Conservation (phyloP, 2,888 invertebrate species). For the Rotaria magnacalcarata region DNA sequence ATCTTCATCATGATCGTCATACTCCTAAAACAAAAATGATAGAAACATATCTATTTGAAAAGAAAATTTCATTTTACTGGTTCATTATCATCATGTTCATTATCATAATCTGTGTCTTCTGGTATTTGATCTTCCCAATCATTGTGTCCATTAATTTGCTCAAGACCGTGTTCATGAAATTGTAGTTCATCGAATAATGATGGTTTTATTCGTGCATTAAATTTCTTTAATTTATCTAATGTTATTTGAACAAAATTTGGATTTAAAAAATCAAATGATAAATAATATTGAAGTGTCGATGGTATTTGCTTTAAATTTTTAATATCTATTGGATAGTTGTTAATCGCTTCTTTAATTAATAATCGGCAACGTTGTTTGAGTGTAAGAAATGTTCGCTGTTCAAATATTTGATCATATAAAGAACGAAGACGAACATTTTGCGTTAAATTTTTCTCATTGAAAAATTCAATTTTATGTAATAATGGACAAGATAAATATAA, state of each 20-base stretch:
- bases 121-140: constrained; percentile 15
- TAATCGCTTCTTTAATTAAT: background rate
- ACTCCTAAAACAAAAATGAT: background rate
- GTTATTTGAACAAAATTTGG: constrained; percentile 30
- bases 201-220: constrained; percentile 1
- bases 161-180: constrained; percentile 7
- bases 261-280: constrained; percentile 24
- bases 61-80: background rate
- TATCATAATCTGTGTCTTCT: background rate
- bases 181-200: background rate
- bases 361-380: constrained; percentile 20
- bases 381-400: background rate
- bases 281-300: background rate
- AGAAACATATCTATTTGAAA: background rate
- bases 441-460: background rate
- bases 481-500: background rate
- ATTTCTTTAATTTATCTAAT: background rate
- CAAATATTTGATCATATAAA: background rate
- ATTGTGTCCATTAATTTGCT: background rate
- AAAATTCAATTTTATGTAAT: background rate
- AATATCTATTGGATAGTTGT: background rate
- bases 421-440: background rate
- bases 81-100: background rate
- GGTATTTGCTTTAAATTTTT: background rate
- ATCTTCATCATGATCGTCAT: background rate